Evolutionary conservation across 2,888 invertebrate species (phyloP), one percentile per base, ranked within the genome.

Genomic region (Emesis russula): DNA sequence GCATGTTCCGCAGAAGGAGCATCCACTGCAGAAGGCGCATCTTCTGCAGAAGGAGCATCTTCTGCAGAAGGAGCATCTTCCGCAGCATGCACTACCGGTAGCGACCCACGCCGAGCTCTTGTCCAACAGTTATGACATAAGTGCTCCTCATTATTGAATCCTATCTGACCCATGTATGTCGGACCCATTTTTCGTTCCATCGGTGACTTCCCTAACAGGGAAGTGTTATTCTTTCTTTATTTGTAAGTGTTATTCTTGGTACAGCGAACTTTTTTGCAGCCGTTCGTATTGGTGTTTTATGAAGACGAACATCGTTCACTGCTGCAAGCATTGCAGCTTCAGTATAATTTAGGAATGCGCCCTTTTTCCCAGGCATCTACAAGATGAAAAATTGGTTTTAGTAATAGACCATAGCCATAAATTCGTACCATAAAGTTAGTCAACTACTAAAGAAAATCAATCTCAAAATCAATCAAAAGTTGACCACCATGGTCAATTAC

Each of bases 181-280:
- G 92, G 90, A 71, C 95, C 93, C 92, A 93, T 93, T 79, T 91
- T 91, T 73, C 93, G 83, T 78, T 92, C 92, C 90, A 94, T 90
- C 63, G 93, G 92, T 85, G 90, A 90, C 85, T 88, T 93, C 63
- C 93, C 93, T n/a, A n/a, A n/a, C n/a, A n/a, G n/a, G n/a, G n/a
- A n/a, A n/a, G n/a, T 81, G 90, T 87, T 83, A 94, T n/a, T n/a
- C n/a, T n/a, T n/a, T n/a, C 85, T 92, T 93, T 94, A 90, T 94
- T 89, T 83, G 82, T 90, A 68, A 95, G 83, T 70, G 93, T 94
- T 83, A 89, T 93, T 87, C 91, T 93, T 81, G 93, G 93, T 76
- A 93, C 93, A 82, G 86, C 91, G 79, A 91, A 92, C 77, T 92
- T 93, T 89, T 92, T 93, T 89, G 93, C 92, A 85, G 93, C 94